These are phyloP conservation scores for Eulemur mongoz DNA, from an alignment of 2,797 vertebrate genomes.

Conservation along the genomic window DNA sequence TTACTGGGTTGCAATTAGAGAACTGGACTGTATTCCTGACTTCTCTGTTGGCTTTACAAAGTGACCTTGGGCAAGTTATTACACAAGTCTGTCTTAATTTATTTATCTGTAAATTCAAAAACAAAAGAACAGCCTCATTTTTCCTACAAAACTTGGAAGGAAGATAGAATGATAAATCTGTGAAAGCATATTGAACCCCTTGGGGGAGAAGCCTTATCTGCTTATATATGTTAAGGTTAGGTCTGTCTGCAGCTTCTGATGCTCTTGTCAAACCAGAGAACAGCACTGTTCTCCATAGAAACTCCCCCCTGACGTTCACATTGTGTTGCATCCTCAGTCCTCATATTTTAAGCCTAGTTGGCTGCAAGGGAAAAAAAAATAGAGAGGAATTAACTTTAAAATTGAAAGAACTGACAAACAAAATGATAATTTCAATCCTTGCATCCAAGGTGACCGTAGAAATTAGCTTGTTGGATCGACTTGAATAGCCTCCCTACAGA, in stretches of 20 bases:
- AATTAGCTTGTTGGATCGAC: conserved; percentile 59
- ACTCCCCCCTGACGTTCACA: neutral
- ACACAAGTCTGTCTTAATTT: neutral
- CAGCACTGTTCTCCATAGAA: neutral
- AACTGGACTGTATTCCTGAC: neutral
- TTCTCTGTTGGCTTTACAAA: neutral
- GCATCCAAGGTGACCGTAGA: conserved; percentile 46
- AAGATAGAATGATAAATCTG: conserved; percentile 25
- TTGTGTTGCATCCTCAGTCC: neutral
- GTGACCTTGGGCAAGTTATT: neutral
- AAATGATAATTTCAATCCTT: conserved; percentile 63
- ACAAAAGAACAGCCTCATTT: neutral
- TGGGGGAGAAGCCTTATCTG: neutral
- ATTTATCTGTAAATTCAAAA: conserved; percentile 43
- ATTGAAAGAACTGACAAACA: conserved; percentile 67
- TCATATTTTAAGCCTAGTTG: conserved; percentile 52
- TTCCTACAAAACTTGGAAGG: neutral
- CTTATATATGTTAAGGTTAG: neutral
- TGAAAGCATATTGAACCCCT: neutral
- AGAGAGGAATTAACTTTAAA: conserved; percentile 62
- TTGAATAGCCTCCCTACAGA: conserved; percentile 50
- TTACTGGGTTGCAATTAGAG: neutral
- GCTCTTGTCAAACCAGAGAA: neutral
- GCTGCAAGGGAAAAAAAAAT: conserved; percentile 7
- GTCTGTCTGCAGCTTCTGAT: neutral